Conservation (phyloP, 2,888 invertebrate species). For the Trichogramma evanescens region DNA sequence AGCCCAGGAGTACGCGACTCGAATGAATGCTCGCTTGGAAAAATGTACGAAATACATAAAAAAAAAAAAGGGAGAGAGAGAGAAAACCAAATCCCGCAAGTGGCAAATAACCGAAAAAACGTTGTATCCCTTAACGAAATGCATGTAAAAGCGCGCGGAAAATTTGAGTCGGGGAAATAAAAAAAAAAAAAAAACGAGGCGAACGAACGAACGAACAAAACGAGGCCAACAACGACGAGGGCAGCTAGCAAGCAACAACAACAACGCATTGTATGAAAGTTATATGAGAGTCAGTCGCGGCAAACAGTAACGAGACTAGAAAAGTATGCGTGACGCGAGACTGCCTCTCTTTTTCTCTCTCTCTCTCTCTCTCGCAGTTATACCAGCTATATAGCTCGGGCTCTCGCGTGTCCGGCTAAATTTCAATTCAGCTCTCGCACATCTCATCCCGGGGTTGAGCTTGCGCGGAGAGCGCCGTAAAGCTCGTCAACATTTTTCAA, state of each 20-base stretch:
- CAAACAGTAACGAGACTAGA: constrained; percentile 12
- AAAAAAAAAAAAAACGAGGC: not conserved
- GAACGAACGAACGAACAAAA: not conserved
- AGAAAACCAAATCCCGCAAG: not conserved
- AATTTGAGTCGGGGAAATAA: no score
- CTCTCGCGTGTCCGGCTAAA: constrained; percentile 1
- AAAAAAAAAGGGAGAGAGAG: not conserved
- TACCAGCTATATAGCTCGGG: no score
- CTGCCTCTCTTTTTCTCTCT: no score
- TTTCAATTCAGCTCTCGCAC: constrained; percentile 1
- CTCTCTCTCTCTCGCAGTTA: no score
- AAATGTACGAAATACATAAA: not conserved
- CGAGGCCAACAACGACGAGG: not conserved
- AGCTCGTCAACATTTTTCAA: no score
- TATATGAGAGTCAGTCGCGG: not conserved
- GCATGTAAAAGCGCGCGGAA: no score
- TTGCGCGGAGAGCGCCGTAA: no score
- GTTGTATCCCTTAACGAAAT: no score
- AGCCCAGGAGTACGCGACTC: no score
- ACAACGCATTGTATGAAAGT: constrained; percentile 1
- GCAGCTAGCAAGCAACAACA: not conserved
- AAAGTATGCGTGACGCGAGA: constrained; percentile 5
- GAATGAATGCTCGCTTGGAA: not conserved
- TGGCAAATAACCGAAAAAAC: no score
- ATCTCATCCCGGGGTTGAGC: not conserved